Conservation (phyloP, 1,140 invertebrate genomes). For the Bombus vancouverensis region DNA sequence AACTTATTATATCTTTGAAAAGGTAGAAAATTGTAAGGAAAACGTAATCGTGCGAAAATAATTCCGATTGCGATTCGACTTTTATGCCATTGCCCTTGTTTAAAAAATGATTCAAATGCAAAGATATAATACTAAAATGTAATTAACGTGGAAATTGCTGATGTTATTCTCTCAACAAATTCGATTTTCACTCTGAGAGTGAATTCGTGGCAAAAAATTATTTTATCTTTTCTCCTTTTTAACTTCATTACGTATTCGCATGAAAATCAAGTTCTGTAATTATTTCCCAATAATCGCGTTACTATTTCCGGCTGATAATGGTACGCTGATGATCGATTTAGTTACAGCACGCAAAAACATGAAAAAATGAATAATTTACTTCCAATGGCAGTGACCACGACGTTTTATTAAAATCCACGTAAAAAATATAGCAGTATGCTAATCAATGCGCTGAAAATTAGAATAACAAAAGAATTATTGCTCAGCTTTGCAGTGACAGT, state of each 20-base stretch:
- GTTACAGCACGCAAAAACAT: background rate
- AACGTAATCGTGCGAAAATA: background rate
- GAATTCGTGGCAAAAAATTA: background rate
- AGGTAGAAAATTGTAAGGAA: background rate
- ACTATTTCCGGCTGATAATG: constrained; percentile 24
- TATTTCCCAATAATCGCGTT: constrained; percentile 35
- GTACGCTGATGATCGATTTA: constrained; percentile 22
- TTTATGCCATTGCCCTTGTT: background rate
- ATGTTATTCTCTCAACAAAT: background rate
- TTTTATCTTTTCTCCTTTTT: background rate
- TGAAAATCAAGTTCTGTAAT: constrained; percentile 20
- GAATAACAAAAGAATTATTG: constrained; percentile 30
- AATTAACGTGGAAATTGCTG: background rate
- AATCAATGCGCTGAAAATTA: constrained; percentile 14
- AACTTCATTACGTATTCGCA: background rate
- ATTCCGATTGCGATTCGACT: background rate
- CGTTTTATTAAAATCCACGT: constrained; percentile 42
- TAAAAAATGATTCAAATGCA: background rate
- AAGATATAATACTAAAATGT: no score
- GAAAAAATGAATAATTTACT: constrained; percentile 8
- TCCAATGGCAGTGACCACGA: background rate
- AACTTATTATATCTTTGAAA: constrained; percentile 1
- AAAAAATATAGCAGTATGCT: constrained; percentile 27
- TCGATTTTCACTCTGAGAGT: background rate
- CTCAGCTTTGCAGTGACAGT: background rate